Conservation (phyloP, 2,888 invertebrate species). For the Neria commutata region DNA sequence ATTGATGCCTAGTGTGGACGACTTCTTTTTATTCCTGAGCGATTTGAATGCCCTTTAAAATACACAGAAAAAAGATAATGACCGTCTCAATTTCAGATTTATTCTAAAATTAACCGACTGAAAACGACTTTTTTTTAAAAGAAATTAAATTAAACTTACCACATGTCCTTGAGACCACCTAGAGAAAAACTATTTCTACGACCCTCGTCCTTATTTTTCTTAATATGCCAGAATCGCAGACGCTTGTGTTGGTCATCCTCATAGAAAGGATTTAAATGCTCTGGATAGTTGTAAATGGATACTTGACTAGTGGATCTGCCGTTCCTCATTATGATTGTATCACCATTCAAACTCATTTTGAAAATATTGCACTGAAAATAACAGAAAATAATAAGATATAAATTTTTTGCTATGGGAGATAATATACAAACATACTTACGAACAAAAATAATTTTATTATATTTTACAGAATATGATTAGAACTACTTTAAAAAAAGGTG, state of each 20-base stretch:
- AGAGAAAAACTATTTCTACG: conserved; percentile 69
- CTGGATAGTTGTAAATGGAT: conserved; percentile 75
- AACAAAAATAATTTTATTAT: too few species aligned
- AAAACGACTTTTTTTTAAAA: background rate
- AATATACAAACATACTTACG: too few species aligned
- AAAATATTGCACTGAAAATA: background rate
- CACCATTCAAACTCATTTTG: conserved; percentile 44
- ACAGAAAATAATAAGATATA: too few species aligned
- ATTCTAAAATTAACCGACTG: too few species aligned
- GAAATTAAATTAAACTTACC: conserved; percentile 62
- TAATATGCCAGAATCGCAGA: conserved; percentile 68
- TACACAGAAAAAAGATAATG: conserved; percentile 12
- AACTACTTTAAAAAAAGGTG: too few species aligned
- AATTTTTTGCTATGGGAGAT: too few species aligned
- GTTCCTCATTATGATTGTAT: conserved; percentile 41
- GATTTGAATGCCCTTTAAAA: conserved; percentile 55
- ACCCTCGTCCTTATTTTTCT: conserved; percentile 39
- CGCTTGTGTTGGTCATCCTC: conserved; percentile 72
- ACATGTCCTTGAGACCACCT: conserved; percentile 67
- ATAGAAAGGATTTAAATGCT: conserved; percentile 77
- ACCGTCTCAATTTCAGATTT: too few species aligned
- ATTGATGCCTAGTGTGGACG: conserved; percentile 60
- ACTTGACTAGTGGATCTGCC: conserved; percentile 56
- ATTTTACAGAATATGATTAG: too few species aligned
- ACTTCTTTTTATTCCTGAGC: conserved; percentile 59